Evolutionary conservation across 2,888 invertebrate species (phyloP).

Genomic region (Lysandra bellargus): DNA sequence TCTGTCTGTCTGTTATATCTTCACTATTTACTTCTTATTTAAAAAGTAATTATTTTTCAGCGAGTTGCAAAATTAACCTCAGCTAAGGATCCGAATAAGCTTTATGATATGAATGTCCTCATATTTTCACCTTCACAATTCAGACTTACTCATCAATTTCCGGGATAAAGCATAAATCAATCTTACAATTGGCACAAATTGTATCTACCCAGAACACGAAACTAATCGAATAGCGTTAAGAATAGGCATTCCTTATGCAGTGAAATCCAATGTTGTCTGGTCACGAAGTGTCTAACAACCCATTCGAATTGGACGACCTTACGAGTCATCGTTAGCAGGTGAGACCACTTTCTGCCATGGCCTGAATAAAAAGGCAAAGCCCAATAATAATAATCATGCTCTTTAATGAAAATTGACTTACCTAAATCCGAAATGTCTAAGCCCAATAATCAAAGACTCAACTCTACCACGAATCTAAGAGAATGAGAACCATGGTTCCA

Average conservation of each 20-base stretch:
- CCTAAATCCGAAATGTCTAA: background rate
- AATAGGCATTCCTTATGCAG: conserved; percentile 38
- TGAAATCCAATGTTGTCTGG: conserved; percentile 39
- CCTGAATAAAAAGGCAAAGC: background rate
- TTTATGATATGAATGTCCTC: background rate
- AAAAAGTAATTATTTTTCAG: background rate
- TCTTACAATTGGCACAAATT: conserved; percentile 8
- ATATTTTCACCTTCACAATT: background rate
- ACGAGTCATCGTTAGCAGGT: conserved; percentile 30
- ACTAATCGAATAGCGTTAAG: conserved; percentile 35
- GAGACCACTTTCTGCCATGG: conserved; percentile 14
- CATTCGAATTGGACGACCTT: conserved; percentile 40
- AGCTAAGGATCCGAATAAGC: background rate
- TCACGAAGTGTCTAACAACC: conserved; percentile 38
- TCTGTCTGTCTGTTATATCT: too few relatives aligned
- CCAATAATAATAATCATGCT: background rate
- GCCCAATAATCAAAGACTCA: too few relatives aligned
- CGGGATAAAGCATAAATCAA: conserved; percentile 9
- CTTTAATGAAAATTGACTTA: too few relatives aligned
- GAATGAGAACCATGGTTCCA: too few relatives aligned
- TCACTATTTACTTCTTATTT: too few relatives aligned
- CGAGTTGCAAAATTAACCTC: background rate
- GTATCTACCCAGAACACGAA: conserved; percentile 26
- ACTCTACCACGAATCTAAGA: too few relatives aligned
- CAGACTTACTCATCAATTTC: background rate